These are phyloP conservation scores for Myotis vivesi DNA, from an alignment of 2,797 vertebrate species.

Conservation along the genomic window DNA sequence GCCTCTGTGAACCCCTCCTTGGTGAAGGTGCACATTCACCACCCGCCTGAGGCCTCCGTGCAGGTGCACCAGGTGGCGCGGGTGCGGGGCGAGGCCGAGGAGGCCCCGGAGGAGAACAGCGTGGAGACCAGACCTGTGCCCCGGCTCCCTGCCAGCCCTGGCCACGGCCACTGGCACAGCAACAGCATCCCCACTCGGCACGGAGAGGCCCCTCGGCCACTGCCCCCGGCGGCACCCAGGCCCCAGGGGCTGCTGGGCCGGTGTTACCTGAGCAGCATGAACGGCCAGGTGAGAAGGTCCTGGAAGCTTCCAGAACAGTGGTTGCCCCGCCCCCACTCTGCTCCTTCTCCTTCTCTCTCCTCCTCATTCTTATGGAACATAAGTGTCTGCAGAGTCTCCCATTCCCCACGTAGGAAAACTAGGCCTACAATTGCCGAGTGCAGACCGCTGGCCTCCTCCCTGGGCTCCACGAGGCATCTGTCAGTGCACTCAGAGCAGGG, in stretches of 20 bases:
- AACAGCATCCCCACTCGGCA: conserved; percentile 81
- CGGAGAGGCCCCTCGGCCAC: conserved; percentile 53
- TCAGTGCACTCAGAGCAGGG: neutral
- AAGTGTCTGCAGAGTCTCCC: neutral
- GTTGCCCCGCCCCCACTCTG: fast-evolving
- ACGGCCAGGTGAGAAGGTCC: conserved; percentile 89
- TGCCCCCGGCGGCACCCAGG: conserved; percentile 72
- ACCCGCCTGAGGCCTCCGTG: conserved; percentile 93
- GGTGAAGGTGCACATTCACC: conserved; percentile 95
- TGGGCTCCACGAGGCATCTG: neutral
- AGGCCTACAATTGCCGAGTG: neutral
- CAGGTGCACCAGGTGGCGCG: conserved; percentile 96
- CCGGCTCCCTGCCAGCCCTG: conserved; percentile 76
- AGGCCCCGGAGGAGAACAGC: conserved; percentile 79
- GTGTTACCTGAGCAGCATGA: conserved; percentile 91
- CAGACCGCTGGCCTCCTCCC: neutral
- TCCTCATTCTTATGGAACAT: neutral
- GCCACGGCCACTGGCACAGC: conserved; percentile 68
- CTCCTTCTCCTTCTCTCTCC: neutral
- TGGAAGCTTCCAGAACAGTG: neutral
- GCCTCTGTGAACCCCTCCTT: conserved; percentile 92
- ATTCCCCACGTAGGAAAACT: neutral
- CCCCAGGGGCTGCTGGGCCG: conserved; percentile 87
- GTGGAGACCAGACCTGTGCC: conserved; percentile 86
- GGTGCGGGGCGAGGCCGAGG: conserved; percentile 85